A percentile compares a stretch with the other conserved stretches of the same genome.
Conservation (phyloP, 2,888 invertebrate genomes). For the Heteromyza rotundicornis region DNA sequence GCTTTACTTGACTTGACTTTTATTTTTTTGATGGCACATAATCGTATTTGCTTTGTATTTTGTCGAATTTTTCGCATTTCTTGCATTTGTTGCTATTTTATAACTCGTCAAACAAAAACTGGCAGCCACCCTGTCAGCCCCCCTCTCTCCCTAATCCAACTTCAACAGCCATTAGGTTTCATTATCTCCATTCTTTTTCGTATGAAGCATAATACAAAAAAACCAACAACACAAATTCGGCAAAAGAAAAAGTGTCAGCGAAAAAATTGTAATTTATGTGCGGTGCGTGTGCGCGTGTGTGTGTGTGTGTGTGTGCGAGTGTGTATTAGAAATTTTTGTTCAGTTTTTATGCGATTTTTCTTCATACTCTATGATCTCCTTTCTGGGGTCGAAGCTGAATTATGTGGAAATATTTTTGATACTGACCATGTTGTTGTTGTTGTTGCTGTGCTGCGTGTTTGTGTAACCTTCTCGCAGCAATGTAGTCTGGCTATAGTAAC, state of each 20-base stretch:
- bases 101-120: slow-evolving; percentile 1
- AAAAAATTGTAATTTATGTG: slow-evolving; percentile 53
- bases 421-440: slow-evolving; percentile 34
- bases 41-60: background rate
- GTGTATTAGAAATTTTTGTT: slow-evolving; percentile 18
- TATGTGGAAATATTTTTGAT: slow-evolving; percentile 32
- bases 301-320: slow-evolving; percentile 6
- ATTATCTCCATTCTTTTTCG: background rate
- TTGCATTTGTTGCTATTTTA: background rate
- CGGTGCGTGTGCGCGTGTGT: slow-evolving; percentile 35
- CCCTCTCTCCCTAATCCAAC: background rate
- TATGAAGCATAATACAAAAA: background rate
- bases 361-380: background rate
- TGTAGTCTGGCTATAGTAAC: slow-evolving; percentile 14
- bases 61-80: background rate
- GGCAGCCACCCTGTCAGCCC: no score
- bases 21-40: background rate
- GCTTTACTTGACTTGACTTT: no score
- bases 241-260: slow-evolving; percentile 44
- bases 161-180: background rate
- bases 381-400: background rate
- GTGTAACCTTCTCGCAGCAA: no score
- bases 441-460: slow-evolving; percentile 38
- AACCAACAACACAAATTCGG: background rate
- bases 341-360: slow-evolving; percentile 41